Evolutionary conservation across 2,113 vertebrate species (phyloP).

Genomic region (Apodemus speciosus): DNA sequence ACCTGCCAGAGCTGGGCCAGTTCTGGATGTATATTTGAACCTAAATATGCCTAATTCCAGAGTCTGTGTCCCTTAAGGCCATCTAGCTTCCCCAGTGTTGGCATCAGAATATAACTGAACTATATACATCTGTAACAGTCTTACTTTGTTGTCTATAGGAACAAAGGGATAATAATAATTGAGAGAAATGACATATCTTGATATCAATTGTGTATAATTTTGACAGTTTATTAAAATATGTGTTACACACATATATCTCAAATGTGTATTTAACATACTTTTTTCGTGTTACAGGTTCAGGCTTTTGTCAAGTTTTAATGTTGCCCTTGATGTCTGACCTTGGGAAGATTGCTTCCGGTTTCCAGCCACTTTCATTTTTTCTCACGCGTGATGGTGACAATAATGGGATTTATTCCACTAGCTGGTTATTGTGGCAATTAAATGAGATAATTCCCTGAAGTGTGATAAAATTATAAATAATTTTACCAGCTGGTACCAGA

Average conservation of each 20-base stretch:
- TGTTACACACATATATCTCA: not conserved
- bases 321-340: not conserved
- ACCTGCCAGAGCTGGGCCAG: not conserved
- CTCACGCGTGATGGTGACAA: not conserved
- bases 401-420: not conserved
- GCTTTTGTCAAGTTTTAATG: not conserved
- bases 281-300: not conserved
- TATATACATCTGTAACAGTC: not conserved
- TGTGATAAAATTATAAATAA: constrained; percentile 49
- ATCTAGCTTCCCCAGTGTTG: not conserved
- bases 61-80: not conserved
- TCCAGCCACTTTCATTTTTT: constrained; percentile 23
- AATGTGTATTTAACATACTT: not conserved
- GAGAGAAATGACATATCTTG: not conserved
- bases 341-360: not conserved
- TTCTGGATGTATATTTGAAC: not conserved
- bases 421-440: constrained; percentile 5
- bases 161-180: not conserved
- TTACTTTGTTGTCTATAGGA: not conserved
- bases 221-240: not conserved
- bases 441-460: constrained; percentile 52
- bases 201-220: not conserved
- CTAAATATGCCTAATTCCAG: not conserved
- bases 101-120: not conserved
- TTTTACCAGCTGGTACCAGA: constrained; percentile 10